These are phyloP conservation scores for Acleris literana DNA, from an alignment of 2,888 invertebrate genomes.

Conservation along the genomic window DNA sequence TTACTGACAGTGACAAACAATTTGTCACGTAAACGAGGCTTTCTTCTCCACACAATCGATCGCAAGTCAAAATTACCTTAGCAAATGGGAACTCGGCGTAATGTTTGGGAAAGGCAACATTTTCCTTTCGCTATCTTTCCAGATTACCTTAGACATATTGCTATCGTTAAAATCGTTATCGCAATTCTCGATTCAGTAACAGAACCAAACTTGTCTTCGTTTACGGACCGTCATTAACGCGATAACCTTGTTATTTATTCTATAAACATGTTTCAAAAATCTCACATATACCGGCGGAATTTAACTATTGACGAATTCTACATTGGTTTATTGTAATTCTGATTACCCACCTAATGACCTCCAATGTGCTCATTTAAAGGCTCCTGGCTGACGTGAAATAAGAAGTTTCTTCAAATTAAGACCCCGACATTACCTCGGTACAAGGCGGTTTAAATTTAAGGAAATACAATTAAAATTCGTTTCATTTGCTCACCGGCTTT, in stretches of 20 bases:
- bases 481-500: slow-evolving; percentile 52
- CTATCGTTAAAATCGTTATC: not conserved
- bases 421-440: slow-evolving; percentile 28
- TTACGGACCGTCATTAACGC: no score
- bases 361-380: slow-evolving; percentile 9
- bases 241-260: no score
- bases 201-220: not conserved
- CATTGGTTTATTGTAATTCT: not conserved
- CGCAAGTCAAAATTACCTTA: slow-evolving; percentile 14
- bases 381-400: slow-evolving; percentile 13
- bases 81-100: not conserved
- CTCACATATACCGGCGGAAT: no score
- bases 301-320: not conserved
- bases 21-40: slow-evolving; percentile 18
- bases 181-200: not conserved
- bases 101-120: slow-evolving; percentile 3
- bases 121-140: not conserved
- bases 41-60: slow-evolving; percentile 7
- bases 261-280: no score
- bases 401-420: slow-evolving; percentile 26
- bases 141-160: not conserved
- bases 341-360: slow-evolving; percentile 6
- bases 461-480: slow-evolving; percentile 46
- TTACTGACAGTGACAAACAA: slow-evolving; percentile 21
- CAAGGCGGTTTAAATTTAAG: slow-evolving; percentile 35